Evolutionary conservation across 2,888 invertebrate genomes (phyloP).

Genomic region (Bombylius major): DNA sequence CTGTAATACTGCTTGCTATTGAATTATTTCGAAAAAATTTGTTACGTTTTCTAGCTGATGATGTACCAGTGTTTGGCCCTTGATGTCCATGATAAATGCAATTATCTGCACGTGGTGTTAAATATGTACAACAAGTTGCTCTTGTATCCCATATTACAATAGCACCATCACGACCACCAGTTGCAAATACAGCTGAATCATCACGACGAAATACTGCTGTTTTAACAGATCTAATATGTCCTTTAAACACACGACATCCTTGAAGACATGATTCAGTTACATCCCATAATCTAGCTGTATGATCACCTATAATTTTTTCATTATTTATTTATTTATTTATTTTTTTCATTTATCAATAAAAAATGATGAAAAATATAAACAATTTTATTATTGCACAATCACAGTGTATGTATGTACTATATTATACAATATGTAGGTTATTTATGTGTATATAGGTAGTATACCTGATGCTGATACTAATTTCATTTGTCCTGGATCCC

Average conservation of each 20-base stretch:
- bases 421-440: too few species aligned
- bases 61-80: constrained; percentile 36
- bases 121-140: constrained; percentile 36
- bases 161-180: constrained; percentile 77
- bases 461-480: constrained; percentile 68
- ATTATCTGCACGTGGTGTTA: constrained; percentile 52
- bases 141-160: constrained; percentile 77
- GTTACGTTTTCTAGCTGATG: constrained; percentile 40
- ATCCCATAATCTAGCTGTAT: constrained; percentile 70
- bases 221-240: constrained; percentile 72
- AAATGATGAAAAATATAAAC: neutral
- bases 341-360: neutral
- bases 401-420: too few species aligned
- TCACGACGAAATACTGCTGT: constrained; percentile 60
- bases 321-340: neutral
- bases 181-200: constrained; percentile 67
- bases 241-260: constrained; percentile 48
- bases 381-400: too few species aligned
- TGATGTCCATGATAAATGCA: constrained; percentile 43
- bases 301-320: constrained; percentile 48
- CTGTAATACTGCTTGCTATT: constrained; percentile 64
- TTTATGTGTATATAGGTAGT: too few species aligned
- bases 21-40: constrained; percentile 35
- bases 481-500: constrained; percentile 65
- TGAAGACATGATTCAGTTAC: constrained; percentile 42